Percentiles rank a stretch among this genome's conserved stretches.
Evolutionary conservation across 2,113 vertebrate species (phyloP).

Genomic region (Hepsetus odoe): DNA sequence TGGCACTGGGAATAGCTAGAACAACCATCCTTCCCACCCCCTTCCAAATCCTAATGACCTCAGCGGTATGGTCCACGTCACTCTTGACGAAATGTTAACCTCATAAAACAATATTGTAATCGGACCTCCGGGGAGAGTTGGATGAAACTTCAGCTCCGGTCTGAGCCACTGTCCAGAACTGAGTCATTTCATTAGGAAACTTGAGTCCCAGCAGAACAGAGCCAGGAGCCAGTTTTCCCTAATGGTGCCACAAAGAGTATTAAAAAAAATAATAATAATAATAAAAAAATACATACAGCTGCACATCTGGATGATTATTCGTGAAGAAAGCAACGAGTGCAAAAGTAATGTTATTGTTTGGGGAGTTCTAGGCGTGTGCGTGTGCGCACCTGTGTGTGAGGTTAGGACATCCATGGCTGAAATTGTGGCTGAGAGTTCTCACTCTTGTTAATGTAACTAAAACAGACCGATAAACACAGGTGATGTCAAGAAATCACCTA

Average conservation of each 20-base stretch:
- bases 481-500: constrained; percentile 65
- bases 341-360: constrained; percentile 12
- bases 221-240: constrained; percentile 39
- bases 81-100: constrained; percentile 70
- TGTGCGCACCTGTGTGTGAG: constrained; percentile 46
- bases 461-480: constrained; percentile 52
- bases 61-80: constrained; percentile 68
- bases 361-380: constrained; percentile 22
- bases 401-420: constrained; percentile 33
- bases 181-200: constrained; percentile 39
- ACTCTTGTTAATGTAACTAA: constrained; percentile 45
- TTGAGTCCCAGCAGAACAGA: constrained; percentile 28
- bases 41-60: constrained; percentile 63
- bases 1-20: constrained; percentile 54
- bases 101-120: constrained; percentile 66
- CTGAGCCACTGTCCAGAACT: constrained; percentile 27
- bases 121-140: constrained; percentile 53
- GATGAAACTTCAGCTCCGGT: neutral
- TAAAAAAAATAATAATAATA: no score
- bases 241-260: constrained; percentile 25
- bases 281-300: constrained; percentile 42
- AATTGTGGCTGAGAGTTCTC: constrained; percentile 1
- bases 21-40: neutral
- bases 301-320: constrained; percentile 5
- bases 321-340: neutral